phyloP scores from a whole-genome alignment of 1,140 invertebrate species.

The Periplaneta americana region DNA sequence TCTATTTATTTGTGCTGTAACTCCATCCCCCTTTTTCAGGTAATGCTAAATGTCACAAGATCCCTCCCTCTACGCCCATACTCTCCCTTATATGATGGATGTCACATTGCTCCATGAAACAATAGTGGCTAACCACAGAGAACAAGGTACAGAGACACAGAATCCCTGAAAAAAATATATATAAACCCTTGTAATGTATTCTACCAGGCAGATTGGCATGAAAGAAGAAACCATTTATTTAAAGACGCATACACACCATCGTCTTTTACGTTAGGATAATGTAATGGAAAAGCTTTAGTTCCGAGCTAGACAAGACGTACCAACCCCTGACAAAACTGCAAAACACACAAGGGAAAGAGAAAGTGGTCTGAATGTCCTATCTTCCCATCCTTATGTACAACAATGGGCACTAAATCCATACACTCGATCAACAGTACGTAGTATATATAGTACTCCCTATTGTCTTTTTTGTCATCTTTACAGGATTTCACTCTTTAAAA shows the following conservation, averaged over 20 bases:
- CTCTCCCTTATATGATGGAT: background rate
- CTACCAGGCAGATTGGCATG: background rate
- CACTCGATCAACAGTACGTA: background rate
- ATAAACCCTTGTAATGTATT: background rate
- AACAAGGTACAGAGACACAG: too few species aligned
- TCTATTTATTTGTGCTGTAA: background rate
- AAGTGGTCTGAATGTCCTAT: background rate
- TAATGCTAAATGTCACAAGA: background rate
- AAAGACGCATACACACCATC: background rate
- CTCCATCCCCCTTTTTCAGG: background rate
- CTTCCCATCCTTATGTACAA: background rate
- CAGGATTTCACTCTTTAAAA: background rate
- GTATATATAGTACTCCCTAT: background rate
- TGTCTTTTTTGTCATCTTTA: background rate
- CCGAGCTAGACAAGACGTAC: background rate
- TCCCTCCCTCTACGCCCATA: background rate
- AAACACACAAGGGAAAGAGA: background rate
- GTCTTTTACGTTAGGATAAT: background rate
- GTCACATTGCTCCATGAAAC: background rate
- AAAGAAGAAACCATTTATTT: background rate
- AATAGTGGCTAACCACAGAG: background rate
- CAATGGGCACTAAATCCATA: background rate
- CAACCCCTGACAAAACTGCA: background rate
- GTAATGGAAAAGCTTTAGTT: background rate
- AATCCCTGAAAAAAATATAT: background rate